A percentile compares a stretch with the other conserved stretches of the same genome.
Conservation (phyloP, 2,888 invertebrate genomes). For the Nomada lathburiana region DNA sequence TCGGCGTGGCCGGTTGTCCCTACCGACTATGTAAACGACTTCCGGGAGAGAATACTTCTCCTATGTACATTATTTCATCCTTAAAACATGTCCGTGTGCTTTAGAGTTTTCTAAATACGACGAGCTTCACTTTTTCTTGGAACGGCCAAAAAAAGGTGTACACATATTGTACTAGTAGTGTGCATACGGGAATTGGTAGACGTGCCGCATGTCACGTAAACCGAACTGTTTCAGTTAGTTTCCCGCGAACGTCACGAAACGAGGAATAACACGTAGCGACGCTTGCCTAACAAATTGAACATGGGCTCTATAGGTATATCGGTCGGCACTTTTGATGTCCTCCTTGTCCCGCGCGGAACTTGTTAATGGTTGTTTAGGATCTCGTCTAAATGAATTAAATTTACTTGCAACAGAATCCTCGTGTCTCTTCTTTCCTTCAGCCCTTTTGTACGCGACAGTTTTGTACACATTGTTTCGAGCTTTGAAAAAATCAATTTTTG, state of each 20-base stretch:
- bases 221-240: conserved; percentile 1
- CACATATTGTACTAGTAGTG: too few relatives aligned
- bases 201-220: too few relatives aligned
- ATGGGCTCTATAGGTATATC: too few relatives aligned
- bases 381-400: conserved; percentile 70
- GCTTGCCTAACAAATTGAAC: background rate
- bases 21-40: conserved; percentile 1
- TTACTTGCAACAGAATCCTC: conserved; percentile 59
- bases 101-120: background rate
- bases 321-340: too few relatives aligned
- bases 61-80: background rate
- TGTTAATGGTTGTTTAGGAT: conserved; percentile 46
- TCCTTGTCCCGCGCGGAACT: too few relatives aligned
- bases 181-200: too few relatives aligned
- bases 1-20: conserved; percentile 16
- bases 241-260: conserved; percentile 28
- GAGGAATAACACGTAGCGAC: conserved; percentile 31
- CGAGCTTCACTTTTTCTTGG: background rate
- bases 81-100: too few relatives aligned
- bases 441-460: conserved; percentile 23
- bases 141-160: too few relatives aligned
- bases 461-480: too few relatives aligned
- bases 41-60: conserved; percentile 8
- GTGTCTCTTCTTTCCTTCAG: conserved; percentile 34
- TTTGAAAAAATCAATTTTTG: too few relatives aligned